Evolutionary conservation across 1,140 invertebrate species (phyloP).

Genomic region (Sycobia sp.): DNA sequence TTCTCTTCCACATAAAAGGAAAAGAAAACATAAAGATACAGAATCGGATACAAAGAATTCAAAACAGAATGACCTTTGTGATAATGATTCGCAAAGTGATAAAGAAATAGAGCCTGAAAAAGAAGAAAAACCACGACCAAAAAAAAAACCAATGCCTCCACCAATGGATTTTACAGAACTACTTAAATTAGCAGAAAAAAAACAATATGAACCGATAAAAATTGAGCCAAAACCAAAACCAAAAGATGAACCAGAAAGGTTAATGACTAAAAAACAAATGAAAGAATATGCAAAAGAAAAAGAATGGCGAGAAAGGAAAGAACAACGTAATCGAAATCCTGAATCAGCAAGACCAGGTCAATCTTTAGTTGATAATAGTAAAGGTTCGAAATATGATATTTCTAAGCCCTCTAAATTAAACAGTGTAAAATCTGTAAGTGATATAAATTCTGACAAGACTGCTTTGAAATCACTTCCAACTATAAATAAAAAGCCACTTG

Average conservation of each 20-base stretch:
- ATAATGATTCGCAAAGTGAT: constrained; percentile 35
- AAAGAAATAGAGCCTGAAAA: constrained; percentile 43
- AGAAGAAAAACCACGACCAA: constrained; percentile 65
- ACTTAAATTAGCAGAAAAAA: constrained; percentile 80
- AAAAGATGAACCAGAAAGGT: constrained; percentile 68
- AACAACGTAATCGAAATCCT: constrained; percentile 42
- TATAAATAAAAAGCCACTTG: constrained; percentile 27
- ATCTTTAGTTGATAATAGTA: constrained; percentile 18
- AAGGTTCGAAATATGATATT: neutral
- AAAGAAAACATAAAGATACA: constrained; percentile 61
- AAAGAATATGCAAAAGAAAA: constrained; percentile 70
- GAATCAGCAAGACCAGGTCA: constrained; percentile 1
- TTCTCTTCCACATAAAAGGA: constrained; percentile 69
- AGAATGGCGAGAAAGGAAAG: constrained; percentile 62
- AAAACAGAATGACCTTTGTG: constrained; percentile 28
- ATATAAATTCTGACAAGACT: constrained; percentile 10
- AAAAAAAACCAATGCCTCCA: constrained; percentile 67
- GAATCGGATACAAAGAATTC: constrained; percentile 25
- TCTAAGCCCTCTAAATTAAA: neutral
- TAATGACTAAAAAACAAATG: constrained; percentile 82
- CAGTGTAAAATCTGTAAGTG: neutral
- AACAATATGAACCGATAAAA: constrained; percentile 78
- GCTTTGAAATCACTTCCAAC: constrained; percentile 16
- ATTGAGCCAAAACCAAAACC: constrained; percentile 67
- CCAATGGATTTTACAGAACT: constrained; percentile 76